A percentile compares a stretch with the other conserved stretches of the same genome.
Conservation (phyloP, 2,888 invertebrate genomes). For the Drosophila barbarae region DNA sequence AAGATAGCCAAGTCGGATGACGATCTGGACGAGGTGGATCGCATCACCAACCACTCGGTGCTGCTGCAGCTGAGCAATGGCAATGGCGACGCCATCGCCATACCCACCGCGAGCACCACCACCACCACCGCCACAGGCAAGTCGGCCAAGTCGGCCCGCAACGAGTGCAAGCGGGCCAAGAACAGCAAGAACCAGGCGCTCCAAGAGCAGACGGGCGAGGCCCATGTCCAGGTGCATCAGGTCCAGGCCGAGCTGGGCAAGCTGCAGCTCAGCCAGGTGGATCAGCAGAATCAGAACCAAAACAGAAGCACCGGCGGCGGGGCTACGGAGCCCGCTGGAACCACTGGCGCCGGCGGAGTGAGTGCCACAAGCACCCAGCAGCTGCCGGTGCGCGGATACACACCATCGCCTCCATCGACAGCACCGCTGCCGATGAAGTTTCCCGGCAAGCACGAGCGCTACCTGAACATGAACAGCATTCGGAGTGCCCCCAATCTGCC, state of each 20-base stretch:
- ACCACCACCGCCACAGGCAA: background rate
- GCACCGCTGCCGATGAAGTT: conserved; percentile 91
- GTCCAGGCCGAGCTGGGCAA: conserved; percentile 82
- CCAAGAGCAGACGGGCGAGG: conserved; percentile 65
- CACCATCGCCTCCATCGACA: conserved; percentile 91
- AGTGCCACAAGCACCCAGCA: conserved; percentile 81
- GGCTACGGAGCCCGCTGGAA: conserved; percentile 12
- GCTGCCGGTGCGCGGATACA: conserved; percentile 85
- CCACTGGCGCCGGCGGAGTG: conserved; percentile 1
- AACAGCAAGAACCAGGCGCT: conserved; percentile 79
- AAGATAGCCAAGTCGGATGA: conserved; percentile 90
- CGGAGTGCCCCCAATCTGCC: conserved; percentile 90
- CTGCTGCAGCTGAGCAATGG: conserved; percentile 82
- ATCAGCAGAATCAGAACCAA: conserved; percentile 79
- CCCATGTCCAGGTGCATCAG: conserved; percentile 63
- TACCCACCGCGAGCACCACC: background rate
- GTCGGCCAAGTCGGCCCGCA: conserved; percentile 43
- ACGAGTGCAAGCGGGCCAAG: conserved; percentile 77
- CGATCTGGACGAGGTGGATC: conserved; percentile 89
- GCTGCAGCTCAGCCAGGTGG: conserved; percentile 81
- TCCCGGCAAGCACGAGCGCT: conserved; percentile 83
- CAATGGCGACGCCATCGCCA: conserved; percentile 35
- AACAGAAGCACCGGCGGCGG: conserved; percentile 2
- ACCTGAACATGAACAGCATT: conserved; percentile 90
- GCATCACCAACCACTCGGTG: conserved; percentile 89